Conservation (phyloP, 1,140 invertebrate species). For the Eulimnadia texana region DNA sequence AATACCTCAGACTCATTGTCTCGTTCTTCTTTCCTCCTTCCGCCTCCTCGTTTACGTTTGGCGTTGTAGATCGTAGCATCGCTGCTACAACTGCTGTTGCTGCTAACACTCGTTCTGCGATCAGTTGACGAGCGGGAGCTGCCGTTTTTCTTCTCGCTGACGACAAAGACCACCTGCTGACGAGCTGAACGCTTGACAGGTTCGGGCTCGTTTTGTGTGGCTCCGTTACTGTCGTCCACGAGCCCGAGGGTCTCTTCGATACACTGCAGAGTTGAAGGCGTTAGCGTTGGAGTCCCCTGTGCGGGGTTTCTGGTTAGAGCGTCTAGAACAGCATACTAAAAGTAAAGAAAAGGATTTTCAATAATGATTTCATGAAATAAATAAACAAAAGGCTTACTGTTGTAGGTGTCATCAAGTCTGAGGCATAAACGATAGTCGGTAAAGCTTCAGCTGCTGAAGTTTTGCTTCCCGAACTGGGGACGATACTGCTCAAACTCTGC, state of each 20-base stretch:
- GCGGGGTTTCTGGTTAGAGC: constrained; percentile 71
- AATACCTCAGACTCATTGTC: not conserved
- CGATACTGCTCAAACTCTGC: not conserved
- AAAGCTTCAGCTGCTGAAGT: constrained; percentile 5
- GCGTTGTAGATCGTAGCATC: not conserved
- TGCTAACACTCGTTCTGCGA: constrained; percentile 1
- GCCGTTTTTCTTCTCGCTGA: not conserved
- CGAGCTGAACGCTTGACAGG: constrained; percentile 73
- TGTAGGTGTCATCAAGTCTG: constrained; percentile 13
- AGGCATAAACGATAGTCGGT: constrained; percentile 7
- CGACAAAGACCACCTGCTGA: not conserved
- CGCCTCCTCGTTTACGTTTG: not conserved
- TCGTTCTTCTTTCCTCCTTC: constrained; percentile 2
- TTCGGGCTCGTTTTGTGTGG: constrained; percentile 67
- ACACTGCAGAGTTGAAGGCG: constrained; percentile 77
- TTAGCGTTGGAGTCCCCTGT: constrained; percentile 76
- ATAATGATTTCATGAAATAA: not conserved
- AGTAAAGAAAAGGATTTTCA: constrained; percentile 22
- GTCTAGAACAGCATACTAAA: constrained; percentile 65
- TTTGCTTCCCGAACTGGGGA: not conserved
- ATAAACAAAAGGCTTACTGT: not conserved
- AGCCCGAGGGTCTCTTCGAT: constrained; percentile 63
- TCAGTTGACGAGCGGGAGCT: not conserved
- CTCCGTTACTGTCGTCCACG: constrained; percentile 37
- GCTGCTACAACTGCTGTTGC: constrained; percentile 8